Evolutionary conservation across 2,797 vertebrate genomes (phyloP).

Genomic region (Podargus strigoides): DNA sequence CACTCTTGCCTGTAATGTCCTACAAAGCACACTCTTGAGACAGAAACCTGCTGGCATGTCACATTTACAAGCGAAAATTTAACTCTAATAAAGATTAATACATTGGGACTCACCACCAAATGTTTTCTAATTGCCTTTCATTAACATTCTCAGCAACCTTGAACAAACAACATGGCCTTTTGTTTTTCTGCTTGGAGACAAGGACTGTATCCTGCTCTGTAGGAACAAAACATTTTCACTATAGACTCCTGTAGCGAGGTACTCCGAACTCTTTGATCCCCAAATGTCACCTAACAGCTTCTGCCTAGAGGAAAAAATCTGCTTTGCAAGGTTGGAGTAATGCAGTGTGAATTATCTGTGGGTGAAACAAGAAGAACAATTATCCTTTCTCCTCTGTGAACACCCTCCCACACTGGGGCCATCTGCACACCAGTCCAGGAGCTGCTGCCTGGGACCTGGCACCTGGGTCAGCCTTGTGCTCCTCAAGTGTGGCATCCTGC

Average conservation of each 20-base stretch:
- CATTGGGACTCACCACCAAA: not conserved
- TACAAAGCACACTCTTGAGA: not conserved
- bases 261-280: not conserved
- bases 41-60: not conserved
- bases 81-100: not conserved
- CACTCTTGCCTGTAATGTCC: not conserved
- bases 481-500: accelerated
- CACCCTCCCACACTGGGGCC: not conserved
- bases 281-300: not conserved
- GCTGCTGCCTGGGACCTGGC: not conserved
- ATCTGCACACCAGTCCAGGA: accelerated
- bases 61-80: not conserved
- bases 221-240: not conserved
- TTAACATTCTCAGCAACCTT: not conserved
- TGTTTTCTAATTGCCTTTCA: not conserved
- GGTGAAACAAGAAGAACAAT: not conserved
- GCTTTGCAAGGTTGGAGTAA: not conserved
- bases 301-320: not conserved
- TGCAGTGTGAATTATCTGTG: not conserved
- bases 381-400: not conserved
- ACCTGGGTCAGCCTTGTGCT: accelerated
- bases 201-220: not conserved
- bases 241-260: not conserved
- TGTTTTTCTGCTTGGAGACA: not conserved
- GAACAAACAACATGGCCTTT: not conserved